Conservation (phyloP, 2,888 invertebrate species). For the Hydraecia micacea region DNA sequence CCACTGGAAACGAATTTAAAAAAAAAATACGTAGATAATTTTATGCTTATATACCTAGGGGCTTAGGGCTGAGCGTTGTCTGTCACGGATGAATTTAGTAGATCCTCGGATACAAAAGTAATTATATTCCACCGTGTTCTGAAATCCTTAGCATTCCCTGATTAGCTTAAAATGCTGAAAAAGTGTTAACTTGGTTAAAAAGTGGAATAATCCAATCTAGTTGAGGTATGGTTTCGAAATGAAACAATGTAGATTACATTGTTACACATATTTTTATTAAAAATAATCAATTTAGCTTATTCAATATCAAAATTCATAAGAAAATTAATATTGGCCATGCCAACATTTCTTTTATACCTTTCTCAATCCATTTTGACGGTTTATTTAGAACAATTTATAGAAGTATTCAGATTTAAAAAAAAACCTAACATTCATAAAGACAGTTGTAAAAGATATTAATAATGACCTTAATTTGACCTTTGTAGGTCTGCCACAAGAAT, state of each 20-base stretch:
- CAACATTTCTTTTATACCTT: background rate
- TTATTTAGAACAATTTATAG: background rate
- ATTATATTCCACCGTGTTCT: background rate
- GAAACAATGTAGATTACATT: background rate
- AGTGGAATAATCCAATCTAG: background rate
- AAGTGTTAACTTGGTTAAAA: too few species aligned
- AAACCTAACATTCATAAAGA: background rate
- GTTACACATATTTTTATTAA: constrained; percentile 65
- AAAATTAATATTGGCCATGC: constrained; percentile 30
- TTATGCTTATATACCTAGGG: background rate
- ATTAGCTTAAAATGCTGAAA: background rate
- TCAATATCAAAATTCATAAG: constrained; percentile 38
- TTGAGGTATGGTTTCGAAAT: background rate
- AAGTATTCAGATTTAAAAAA: background rate
- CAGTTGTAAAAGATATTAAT: background rate
- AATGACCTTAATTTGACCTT: background rate
- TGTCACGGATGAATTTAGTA: background rate
- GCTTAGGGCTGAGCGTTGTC: background rate
- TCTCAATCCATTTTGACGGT: background rate
- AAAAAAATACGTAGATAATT: background rate
- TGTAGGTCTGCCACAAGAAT: background rate
- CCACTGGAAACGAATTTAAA: background rate
- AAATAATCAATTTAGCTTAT: constrained; percentile 63
- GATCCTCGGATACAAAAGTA: background rate
- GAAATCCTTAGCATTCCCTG: background rate